These are phyloP conservation scores for Lithobates sylvaticus DNA, from an alignment of 2,797 vertebrate species.

Conservation along the genomic window DNA sequence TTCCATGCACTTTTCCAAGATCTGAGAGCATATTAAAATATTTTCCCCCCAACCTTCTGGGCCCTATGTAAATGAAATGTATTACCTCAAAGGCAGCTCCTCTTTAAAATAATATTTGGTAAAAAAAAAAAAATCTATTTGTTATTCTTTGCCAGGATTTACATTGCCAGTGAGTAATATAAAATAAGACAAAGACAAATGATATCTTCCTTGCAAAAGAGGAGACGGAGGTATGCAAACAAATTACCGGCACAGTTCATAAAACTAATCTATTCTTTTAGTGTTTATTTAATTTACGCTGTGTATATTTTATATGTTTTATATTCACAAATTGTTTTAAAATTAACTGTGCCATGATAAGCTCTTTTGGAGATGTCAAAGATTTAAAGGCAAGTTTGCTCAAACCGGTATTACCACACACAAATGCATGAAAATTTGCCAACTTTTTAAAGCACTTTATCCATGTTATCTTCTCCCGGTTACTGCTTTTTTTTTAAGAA, in stretches of 20 bases:
- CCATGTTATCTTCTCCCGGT: constrained; percentile 40
- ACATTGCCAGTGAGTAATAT: constrained; percentile 52
- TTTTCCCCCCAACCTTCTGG: neutral
- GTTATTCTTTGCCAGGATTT: constrained; percentile 21
- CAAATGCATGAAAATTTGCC: constrained; percentile 35
- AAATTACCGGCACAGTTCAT: constrained; percentile 75
- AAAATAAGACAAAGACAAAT: constrained; percentile 70
- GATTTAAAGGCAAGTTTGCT: constrained; percentile 53
- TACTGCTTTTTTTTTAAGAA: neutral
- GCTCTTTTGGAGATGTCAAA: constrained; percentile 66
- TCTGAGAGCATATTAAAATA: neutral
- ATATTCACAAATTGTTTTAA: constrained; percentile 81
- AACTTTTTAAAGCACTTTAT: constrained; percentile 35
- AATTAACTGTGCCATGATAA: constrained; percentile 83
- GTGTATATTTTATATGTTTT: constrained; percentile 74
- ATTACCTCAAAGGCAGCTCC: neutral
- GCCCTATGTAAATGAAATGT: neutral
- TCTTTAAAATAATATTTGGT: neutral
- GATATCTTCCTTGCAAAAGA: constrained; percentile 67
- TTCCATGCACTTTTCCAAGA: neutral
- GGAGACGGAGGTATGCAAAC: constrained; percentile 75
- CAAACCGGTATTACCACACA: constrained; percentile 56
- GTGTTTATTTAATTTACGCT: constrained; percentile 72
- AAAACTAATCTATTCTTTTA: constrained; percentile 67
- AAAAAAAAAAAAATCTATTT: neutral